Percentiles rank a stretch among this genome's conserved stretches.
Conservation (phyloP, 53 echinoderm and acorn worm species). For the Zoroaster sp. region DNA sequence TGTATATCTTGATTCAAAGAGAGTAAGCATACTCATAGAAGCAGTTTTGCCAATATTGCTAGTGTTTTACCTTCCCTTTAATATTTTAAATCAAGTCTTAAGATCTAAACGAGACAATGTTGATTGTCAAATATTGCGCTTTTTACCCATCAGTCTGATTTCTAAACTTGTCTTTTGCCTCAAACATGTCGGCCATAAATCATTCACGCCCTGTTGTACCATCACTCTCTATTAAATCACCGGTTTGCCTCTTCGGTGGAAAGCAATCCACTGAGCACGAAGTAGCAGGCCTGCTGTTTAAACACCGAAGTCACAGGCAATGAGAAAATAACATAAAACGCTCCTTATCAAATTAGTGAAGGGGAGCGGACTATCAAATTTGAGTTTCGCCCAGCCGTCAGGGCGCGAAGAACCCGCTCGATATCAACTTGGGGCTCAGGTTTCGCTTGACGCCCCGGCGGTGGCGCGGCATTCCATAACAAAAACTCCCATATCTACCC, state of each 20-base stretch:
- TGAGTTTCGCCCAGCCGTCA: slow-evolving; percentile 41
- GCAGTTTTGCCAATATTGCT: no score
- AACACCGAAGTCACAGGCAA: slow-evolving; percentile 59
- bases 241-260: not conserved
- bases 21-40: no score
- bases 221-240: slow-evolving; percentile 56
- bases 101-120: not conserved
- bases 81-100: not conserved
- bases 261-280: slow-evolving; percentile 27
- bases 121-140: not conserved
- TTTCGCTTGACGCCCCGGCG: slow-evolving; percentile 46
- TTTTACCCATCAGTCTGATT: slow-evolving; percentile 2
- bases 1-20: no score
- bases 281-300: slow-evolving; percentile 51
- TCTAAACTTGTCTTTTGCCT: slow-evolving; percentile 17
- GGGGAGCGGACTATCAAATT: slow-evolving; percentile 53
- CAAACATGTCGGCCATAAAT: slow-evolving; percentile 51
- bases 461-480: slow-evolving; percentile 51
- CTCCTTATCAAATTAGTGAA: slow-evolving; percentile 44
- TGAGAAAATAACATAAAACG: slow-evolving; percentile 50
- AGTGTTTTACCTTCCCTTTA: no score
- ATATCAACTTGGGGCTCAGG: slow-evolving; percentile 46
- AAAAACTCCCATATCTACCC: slow-evolving; percentile 30
- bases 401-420: slow-evolving; percentile 47
- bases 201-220: slow-evolving; percentile 8